phyloP scores from a whole-genome alignment of 2,888 invertebrate genomes.

The Chrysodeixis includens region DNA sequence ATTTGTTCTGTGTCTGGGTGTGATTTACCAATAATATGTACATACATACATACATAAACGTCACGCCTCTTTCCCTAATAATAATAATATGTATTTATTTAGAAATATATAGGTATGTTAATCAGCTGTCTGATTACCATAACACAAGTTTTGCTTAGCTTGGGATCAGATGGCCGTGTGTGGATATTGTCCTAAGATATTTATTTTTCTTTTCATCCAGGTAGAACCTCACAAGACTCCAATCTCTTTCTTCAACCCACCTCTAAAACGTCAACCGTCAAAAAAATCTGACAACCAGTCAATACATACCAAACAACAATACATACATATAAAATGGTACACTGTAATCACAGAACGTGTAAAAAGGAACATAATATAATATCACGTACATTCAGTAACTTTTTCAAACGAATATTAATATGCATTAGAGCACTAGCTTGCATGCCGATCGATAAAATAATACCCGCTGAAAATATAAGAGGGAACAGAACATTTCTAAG shows the following conservation, averaged over 20 bases:
- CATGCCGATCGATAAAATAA: constrained; percentile 45
- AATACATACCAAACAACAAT: constrained; percentile 17
- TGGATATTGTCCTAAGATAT: no score
- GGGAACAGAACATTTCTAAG: neutral
- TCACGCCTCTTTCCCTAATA: no score
- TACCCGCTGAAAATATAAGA: constrained; percentile 15
- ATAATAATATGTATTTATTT: no score
- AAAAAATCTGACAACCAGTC: neutral
- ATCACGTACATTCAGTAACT: constrained; percentile 11
- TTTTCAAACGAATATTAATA: constrained; percentile 27
- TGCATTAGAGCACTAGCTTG: constrained; percentile 44
- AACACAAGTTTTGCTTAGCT: no score
- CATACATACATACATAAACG: no score
- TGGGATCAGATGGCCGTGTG: no score
- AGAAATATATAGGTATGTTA: no score
- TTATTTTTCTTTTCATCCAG: neutral
- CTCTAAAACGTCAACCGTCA: constrained; percentile 1
- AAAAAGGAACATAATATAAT: neutral
- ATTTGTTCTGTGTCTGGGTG: no score
- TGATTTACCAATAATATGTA: no score
- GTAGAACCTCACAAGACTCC: neutral
- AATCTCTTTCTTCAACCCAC: neutral
- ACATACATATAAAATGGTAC: constrained; percentile 22
- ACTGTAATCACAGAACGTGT: constrained; percentile 5
- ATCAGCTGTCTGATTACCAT: no score